Evolutionary conservation across 2,113 vertebrate genomes (phyloP).

Genomic region (Cephalopterus ornatus): DNA sequence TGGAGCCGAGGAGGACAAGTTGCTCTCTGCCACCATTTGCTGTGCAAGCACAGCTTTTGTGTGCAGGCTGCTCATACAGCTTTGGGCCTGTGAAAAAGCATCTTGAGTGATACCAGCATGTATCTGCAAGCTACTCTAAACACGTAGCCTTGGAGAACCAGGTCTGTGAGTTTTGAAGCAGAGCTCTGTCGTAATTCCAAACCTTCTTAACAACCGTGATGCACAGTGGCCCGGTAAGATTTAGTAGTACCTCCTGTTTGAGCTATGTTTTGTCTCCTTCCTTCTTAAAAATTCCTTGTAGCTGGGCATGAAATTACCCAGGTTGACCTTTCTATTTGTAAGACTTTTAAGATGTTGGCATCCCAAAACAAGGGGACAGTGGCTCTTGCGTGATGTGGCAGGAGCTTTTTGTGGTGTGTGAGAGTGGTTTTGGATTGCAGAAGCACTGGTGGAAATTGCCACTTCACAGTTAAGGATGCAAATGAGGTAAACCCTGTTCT

Average conservation of each 20-base stretch:
- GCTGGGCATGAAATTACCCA: background rate
- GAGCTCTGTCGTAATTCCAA: background rate
- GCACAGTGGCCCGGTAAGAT: background rate
- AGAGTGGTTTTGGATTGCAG: background rate
- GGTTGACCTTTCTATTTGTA: background rate
- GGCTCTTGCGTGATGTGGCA: background rate
- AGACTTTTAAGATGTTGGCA: background rate
- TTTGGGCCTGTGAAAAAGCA: background rate
- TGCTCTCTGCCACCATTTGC: background rate
- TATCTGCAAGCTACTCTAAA: background rate
- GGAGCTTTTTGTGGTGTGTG: background rate
- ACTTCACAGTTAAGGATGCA: background rate
- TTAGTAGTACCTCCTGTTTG: background rate
- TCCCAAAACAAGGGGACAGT: background rate
- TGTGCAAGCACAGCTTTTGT: background rate
- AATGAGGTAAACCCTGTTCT: background rate
- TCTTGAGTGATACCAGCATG: background rate
- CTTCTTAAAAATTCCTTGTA: background rate
- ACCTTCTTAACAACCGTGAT: background rate
- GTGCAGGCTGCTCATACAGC: background rate
- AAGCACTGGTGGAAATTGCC: background rate
- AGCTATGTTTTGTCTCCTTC: background rate
- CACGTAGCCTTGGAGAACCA: background rate
- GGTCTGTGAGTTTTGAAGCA: background rate
- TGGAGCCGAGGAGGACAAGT: accelerated